Evolutionary conservation across 2,113 vertebrate genomes (phyloP).

Genomic region (Ictalurus furcatus): DNA sequence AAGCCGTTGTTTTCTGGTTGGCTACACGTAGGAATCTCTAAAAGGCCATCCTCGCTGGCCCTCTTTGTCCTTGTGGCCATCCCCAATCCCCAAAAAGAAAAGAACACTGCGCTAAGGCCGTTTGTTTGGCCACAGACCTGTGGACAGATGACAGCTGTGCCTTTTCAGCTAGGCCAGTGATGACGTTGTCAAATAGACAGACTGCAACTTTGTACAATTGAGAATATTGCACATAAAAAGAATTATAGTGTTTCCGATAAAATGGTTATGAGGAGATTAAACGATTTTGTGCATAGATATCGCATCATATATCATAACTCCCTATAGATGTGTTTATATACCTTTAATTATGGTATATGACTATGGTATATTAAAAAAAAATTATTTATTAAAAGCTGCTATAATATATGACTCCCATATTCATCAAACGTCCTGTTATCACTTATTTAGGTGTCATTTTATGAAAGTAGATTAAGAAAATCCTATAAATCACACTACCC

Average conservation of each 20-base stretch:
- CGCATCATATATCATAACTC: too few species aligned
- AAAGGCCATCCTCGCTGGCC: constrained; percentile 73
- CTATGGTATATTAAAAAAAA: neutral
- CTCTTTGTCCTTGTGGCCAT: constrained; percentile 79
- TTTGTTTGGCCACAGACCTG: constrained; percentile 83
- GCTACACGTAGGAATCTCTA: constrained; percentile 77
- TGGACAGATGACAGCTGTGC: constrained; percentile 80
- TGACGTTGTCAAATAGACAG: constrained; percentile 58
- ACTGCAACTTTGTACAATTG: neutral
- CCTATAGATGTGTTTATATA: neutral
- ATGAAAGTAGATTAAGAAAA: neutral
- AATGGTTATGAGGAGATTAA: neutral
- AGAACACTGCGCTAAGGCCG: constrained; percentile 67
- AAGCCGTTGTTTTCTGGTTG: constrained; percentile 67
- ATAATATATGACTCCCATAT: neutral
- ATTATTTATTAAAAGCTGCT: neutral
- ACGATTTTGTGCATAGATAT: neutral
- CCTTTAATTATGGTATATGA: neutral
- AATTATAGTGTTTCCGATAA: neutral
- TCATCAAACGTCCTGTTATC: neutral
- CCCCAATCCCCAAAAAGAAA: constrained; percentile 76
- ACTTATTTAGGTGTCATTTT: neutral
- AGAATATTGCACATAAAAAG: neutral
- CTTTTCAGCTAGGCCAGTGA: constrained; percentile 71
- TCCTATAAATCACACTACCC: neutral